phyloP scores from a whole-genome alignment of 2,113 vertebrate genomes.

The Apaloderma vittatum region DNA sequence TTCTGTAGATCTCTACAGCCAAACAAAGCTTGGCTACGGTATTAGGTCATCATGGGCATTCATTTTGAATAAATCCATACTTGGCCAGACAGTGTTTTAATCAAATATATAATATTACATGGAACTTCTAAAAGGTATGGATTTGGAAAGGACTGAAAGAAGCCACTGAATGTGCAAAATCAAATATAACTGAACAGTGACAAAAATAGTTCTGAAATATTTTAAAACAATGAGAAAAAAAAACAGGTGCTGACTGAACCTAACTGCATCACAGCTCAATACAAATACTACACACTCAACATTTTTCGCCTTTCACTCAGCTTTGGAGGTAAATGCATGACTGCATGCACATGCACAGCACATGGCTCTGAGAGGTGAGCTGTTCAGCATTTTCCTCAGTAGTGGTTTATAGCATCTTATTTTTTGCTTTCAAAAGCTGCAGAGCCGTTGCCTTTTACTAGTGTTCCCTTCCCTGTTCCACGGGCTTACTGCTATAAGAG shows the following conservation, averaged over 20 bases:
- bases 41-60: neutral
- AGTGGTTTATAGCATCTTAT: neutral
- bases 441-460: neutral
- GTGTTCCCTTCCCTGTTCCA: neutral
- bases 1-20: neutral
- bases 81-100: neutral
- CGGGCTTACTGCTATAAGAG: neutral
- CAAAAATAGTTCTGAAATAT: neutral
- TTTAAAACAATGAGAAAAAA: neutral
- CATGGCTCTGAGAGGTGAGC: neutral
- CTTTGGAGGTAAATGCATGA: neutral
- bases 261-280: neutral
- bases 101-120: neutral
- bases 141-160: neutral
- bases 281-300: neutral
- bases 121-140: neutral
- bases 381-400: neutral
- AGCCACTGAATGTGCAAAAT: neutral
- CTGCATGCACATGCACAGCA: neutral
- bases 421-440: neutral
- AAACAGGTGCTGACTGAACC: neutral
- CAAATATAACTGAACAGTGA: neutral
- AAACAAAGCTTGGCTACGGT: neutral
- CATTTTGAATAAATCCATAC: neutral
- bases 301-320: neutral